These are phyloP conservation scores for Toxotes jaculatrix DNA, from an alignment of 2,113 vertebrate genomes.

Conservation along the genomic window DNA sequence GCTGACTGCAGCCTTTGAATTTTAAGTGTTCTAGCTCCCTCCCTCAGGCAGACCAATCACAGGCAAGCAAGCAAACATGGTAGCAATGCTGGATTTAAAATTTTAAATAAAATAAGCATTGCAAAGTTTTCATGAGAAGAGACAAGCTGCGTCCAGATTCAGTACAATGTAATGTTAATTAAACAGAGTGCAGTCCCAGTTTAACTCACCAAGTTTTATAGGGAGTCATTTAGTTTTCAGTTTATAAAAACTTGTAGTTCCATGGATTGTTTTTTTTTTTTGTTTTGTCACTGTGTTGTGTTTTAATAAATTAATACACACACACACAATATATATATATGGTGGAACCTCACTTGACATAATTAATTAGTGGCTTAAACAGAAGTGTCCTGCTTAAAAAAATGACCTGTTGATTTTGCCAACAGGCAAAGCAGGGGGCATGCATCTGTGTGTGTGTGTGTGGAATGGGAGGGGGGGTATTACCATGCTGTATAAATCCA, in stretches of 20 bases:
- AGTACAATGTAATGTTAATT: background rate
- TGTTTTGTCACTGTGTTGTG: background rate
- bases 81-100: no score
- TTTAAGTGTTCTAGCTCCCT: no score
- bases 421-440: slow-evolving; percentile 67
- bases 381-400: slow-evolving; percentile 71
- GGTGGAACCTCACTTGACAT: slow-evolving; percentile 76
- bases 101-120: no score
- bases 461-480: slow-evolving; percentile 47
- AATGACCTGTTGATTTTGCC: slow-evolving; percentile 83
- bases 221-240: background rate
- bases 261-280: background rate
- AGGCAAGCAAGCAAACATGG: no score
- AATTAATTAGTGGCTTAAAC: slow-evolving; percentile 81
- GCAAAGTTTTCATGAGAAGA: no score
- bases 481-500: slow-evolving; percentile 81
- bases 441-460: slow-evolving; percentile 34
- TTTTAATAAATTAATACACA: slow-evolving; percentile 20
- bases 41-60: no score
- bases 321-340: slow-evolving; percentile 1
- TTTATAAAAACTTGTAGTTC: background rate
- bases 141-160: background rate
- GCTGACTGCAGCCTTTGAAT: background rate
- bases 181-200: background rate
- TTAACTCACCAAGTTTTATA: no score